Evolutionary conservation across 2,888 invertebrate species (phyloP).

Genomic region (Epinotia demarniana): DNA sequence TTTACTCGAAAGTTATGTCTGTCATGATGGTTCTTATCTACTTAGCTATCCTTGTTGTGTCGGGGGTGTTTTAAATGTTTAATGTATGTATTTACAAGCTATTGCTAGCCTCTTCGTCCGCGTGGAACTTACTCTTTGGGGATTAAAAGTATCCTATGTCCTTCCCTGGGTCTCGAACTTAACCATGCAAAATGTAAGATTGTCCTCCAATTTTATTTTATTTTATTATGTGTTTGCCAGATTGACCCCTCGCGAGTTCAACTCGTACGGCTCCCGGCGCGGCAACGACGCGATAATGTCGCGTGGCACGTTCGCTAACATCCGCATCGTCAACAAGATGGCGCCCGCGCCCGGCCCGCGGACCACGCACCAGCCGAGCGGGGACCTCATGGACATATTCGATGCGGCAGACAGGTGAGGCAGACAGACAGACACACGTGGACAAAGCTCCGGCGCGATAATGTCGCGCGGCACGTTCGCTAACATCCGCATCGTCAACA

Average conservation of each 20-base stretch:
- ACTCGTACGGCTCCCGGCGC: constrained; percentile 98
- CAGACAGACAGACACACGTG: too few species aligned
- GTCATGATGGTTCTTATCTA: too few species aligned
- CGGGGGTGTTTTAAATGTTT: too few species aligned
- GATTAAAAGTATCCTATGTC: too few species aligned
- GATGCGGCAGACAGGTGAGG: constrained; percentile 93
- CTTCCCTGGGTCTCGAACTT: too few species aligned
- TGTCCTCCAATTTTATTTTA: too few species aligned
- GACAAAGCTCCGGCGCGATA: constrained; percentile 97
- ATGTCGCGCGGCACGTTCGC: constrained; percentile 99
- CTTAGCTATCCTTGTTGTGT: too few species aligned
- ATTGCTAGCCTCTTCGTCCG: too few species aligned
- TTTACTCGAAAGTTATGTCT: too few species aligned
- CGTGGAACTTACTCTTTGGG: too few species aligned
- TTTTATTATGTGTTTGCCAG: constrained; percentile 67
- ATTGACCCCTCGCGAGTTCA: constrained; percentile 96
- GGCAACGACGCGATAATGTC: constrained; percentile 99
- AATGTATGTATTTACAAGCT: too few species aligned
- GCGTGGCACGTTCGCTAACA: constrained; percentile 99
- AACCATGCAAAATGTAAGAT: too few species aligned
- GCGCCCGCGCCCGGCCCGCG: constrained; percentile 91
- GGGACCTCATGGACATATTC: constrained; percentile 96
- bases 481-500: constrained; percentile 97
- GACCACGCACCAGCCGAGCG: constrained; percentile 94
- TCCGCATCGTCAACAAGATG: constrained; percentile 96